Conservation (phyloP, 2,113 vertebrate genomes). For the Corythaixoides concolor region DNA sequence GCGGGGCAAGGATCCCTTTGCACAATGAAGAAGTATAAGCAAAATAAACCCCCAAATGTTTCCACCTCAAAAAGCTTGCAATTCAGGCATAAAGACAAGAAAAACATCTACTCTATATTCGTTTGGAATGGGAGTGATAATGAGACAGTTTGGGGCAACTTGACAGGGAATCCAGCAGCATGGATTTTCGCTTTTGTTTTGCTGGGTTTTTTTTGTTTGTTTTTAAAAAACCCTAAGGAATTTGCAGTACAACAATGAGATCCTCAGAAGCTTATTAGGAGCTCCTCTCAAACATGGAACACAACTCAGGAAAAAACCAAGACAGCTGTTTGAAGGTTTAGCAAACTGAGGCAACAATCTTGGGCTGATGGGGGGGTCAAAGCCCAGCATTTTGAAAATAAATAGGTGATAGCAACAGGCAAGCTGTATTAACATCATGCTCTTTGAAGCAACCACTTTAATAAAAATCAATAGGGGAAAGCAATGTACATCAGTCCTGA, state of each 20-base stretch:
- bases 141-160: background rate
- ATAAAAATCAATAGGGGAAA: background rate
- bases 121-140: background rate
- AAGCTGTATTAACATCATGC: background rate
- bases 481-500: background rate
- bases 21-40: background rate
- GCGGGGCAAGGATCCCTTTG: background rate
- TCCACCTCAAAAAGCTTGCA: background rate
- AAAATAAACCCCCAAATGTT: background rate
- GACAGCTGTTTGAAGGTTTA: background rate
- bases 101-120: background rate
- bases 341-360: background rate
- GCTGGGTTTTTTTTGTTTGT: background rate
- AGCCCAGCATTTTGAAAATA: background rate
- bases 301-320: background rate
- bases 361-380: background rate
- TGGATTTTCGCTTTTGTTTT: background rate
- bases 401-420: background rate
- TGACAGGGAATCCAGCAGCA: background rate
- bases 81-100: background rate
- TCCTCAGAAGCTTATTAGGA: background rate
- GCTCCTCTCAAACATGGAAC: accelerated
- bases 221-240: background rate
- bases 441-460: background rate
- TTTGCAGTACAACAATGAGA: background rate